Evolutionary conservation across 2,113 vertebrate species (phyloP).

Genomic region (Anguilla rostrata): DNA sequence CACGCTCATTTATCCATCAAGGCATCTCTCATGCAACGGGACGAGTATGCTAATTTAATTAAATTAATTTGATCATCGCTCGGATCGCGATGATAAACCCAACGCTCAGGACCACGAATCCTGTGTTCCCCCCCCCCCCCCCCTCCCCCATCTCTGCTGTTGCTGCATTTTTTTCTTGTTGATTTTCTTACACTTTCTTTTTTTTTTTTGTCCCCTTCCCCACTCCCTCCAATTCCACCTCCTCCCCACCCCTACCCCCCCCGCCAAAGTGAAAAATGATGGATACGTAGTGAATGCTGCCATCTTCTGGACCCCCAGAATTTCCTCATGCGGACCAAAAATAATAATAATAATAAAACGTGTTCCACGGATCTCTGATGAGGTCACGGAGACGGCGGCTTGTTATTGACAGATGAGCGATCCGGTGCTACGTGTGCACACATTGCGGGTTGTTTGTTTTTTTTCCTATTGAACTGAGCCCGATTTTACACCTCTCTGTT

Average conservation of each 20-base stretch:
- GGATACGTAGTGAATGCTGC: constrained; percentile 37
- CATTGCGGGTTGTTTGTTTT: background rate
- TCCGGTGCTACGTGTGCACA: background rate
- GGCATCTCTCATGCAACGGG: constrained; percentile 38
- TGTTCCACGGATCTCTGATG: background rate
- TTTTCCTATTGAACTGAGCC: background rate
- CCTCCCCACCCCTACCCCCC: background rate
- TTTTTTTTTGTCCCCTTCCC: background rate
- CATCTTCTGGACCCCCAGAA: constrained; percentile 41
- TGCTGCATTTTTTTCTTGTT: background rate
- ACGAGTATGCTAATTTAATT: constrained; percentile 54
- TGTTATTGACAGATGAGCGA: background rate
- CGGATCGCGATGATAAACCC: constrained; percentile 34
- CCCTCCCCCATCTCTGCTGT: background rate
- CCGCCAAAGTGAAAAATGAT: background rate
- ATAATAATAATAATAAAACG: background rate
- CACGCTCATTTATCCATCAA: constrained; percentile 45
- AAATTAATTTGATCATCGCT: constrained; percentile 40
- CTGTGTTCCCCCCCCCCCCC: background rate
- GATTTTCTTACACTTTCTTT: background rate
- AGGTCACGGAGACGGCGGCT: background rate
- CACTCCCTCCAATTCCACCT: too few species aligned
- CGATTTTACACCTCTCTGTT: background rate
- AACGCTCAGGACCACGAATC: background rate
- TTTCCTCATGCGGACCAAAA: background rate